A percentile compares a stretch with the other conserved stretches of the same genome.
phyloP scores from a whole-genome alignment of 2,888 invertebrate species.

The Dasysyrphus albostriatus region DNA sequence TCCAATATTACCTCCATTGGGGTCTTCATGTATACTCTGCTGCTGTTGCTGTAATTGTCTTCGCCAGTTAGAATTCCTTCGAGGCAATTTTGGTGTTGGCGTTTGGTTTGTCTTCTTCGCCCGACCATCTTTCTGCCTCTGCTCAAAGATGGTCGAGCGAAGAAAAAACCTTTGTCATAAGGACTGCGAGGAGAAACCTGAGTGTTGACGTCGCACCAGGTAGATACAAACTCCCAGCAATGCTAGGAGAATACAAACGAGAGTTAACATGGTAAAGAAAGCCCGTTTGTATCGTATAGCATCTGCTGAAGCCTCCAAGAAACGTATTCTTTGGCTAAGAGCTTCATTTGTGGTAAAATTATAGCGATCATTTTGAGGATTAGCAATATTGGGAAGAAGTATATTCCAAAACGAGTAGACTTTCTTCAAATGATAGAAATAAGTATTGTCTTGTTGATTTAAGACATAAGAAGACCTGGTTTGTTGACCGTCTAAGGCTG shows the following conservation, averaged over 20 bases:
- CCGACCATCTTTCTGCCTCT: constrained; percentile 67
- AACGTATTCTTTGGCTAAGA: constrained; percentile 78
- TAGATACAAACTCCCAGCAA: constrained; percentile 83
- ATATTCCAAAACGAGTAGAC: constrained; percentile 83
- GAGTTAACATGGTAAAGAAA: constrained; percentile 82
- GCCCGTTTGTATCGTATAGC: constrained; percentile 83
- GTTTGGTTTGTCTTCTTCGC: constrained; percentile 55
- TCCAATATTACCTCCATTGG: constrained; percentile 41
- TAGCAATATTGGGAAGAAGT: constrained; percentile 79
- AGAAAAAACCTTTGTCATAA: constrained; percentile 84
- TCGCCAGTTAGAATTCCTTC: constrained; percentile 77
- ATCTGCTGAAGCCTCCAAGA: constrained; percentile 81
- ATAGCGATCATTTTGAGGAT: constrained; percentile 63
- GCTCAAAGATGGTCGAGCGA: constrained; percentile 81
- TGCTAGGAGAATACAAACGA: constrained; percentile 81
- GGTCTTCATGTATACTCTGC: constrained; percentile 60
- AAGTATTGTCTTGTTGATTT: constrained; percentile 80
- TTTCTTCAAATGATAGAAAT: constrained; percentile 80
- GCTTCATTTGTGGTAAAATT: constrained; percentile 74
- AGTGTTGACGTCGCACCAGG: constrained; percentile 80
- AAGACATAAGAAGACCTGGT: constrained; percentile 67
- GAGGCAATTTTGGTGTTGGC: constrained; percentile 72
- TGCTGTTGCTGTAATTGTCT: constrained; percentile 60
- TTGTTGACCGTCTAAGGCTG: constrained; percentile 30
- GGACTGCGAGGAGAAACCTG: constrained; percentile 77